A percentile compares a stretch with the other conserved stretches of the same genome.
These are phyloP conservation scores for Casuarius casuarius DNA, from an alignment of 2,113 vertebrate species.

Conservation along the genomic window DNA sequence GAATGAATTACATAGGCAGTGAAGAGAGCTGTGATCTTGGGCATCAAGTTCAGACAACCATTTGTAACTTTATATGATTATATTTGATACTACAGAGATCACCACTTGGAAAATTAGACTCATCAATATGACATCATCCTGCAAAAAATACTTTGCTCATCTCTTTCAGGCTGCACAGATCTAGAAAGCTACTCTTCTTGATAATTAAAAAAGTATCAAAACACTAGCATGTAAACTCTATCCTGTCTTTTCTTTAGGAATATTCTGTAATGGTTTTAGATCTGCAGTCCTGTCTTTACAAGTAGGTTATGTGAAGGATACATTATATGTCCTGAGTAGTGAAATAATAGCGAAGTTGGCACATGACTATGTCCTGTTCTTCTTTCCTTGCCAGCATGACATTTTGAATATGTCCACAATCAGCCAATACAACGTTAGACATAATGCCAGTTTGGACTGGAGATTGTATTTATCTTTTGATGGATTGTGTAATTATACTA, in stretches of 20 bases:
- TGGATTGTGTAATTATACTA: slow-evolving; percentile 45
- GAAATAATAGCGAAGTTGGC: background rate
- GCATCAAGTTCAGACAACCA: background rate
- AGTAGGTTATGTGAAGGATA: background rate
- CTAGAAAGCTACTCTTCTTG: background rate
- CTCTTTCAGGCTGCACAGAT: background rate
- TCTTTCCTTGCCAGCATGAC: background rate
- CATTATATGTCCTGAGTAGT: background rate
- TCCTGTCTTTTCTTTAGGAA: background rate
- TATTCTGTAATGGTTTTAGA: background rate
- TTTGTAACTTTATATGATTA: background rate
- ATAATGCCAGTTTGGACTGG: slow-evolving; percentile 38
- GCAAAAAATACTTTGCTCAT: background rate
- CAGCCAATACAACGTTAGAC: slow-evolving; percentile 2
- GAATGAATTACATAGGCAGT: background rate
- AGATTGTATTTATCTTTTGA: slow-evolving; percentile 48
- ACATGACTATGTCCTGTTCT: background rate
- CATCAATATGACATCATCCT: background rate
- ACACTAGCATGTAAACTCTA: background rate
- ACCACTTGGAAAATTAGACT: background rate
- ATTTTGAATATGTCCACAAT: background rate
- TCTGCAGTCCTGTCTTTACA: background rate
- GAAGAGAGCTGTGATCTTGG: background rate
- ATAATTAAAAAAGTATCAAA: background rate
- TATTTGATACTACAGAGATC: background rate